Conservation (phyloP, 2,888 invertebrate species). For the Drosophila fulvimacula region DNA sequence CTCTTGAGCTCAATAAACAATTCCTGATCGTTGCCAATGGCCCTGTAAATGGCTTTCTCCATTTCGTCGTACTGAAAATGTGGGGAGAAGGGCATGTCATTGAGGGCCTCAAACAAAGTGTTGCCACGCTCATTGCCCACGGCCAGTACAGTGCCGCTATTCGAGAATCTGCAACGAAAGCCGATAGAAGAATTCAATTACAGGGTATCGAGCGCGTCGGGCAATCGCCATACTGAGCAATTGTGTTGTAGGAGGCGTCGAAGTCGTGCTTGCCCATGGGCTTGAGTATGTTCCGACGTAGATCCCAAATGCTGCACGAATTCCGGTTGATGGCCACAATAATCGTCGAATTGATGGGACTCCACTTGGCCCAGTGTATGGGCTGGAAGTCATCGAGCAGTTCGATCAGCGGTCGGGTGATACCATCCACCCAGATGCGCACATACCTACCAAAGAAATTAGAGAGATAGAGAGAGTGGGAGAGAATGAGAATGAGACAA, state of each 20-base stretch:
- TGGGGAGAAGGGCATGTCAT: slow-evolving; percentile 91
- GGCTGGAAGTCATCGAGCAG: slow-evolving; percentile 85
- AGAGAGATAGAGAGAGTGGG: too few species aligned
- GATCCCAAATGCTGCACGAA: slow-evolving; percentile 91
- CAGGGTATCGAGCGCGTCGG: not conserved
- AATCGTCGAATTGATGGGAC: slow-evolving; percentile 90
- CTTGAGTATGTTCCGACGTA: slow-evolving; percentile 89
- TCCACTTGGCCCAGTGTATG: slow-evolving; percentile 88
- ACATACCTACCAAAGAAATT: slow-evolving; percentile 85
- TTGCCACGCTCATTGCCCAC: slow-evolving; percentile 89
- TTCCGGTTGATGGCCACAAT: slow-evolving; percentile 88
- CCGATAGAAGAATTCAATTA: not conserved
- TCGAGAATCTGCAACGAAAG: slow-evolving; percentile 86
- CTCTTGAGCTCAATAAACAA: slow-evolving; percentile 88
- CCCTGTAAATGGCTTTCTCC: slow-evolving; percentile 88
- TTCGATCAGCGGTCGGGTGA: slow-evolving; percentile 88
- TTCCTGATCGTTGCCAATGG: slow-evolving; percentile 88
- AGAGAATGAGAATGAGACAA: not conserved
- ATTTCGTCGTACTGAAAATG: slow-evolving; percentile 89
- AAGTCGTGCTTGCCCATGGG: slow-evolving; percentile 85
- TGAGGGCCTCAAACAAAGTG: slow-evolving; percentile 88
- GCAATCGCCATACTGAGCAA: slow-evolving; percentile 62
- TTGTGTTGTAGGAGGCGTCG: slow-evolving; percentile 74
- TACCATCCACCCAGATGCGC: slow-evolving; percentile 91
- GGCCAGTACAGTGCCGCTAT: slow-evolving; percentile 89